Evolutionary conservation across 2,113 vertebrate species (phyloP).

Genomic region (Philantomba maxwellii): DNA sequence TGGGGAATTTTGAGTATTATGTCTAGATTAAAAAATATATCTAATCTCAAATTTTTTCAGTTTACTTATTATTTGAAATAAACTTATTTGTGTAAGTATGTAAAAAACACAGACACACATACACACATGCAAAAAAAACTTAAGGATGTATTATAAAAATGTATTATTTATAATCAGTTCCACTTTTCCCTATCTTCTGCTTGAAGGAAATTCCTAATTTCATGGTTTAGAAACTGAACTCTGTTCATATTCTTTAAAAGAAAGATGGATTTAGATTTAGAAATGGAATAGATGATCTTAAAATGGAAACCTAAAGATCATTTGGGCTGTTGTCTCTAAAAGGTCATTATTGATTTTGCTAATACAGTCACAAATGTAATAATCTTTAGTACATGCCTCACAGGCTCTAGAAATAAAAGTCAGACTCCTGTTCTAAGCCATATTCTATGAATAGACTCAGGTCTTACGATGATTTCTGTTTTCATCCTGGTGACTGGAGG

Average conservation of each 20-base stretch:
- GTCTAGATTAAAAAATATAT: not conserved
- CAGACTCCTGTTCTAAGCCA: not conserved
- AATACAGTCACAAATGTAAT: not conserved
- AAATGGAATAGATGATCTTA: not conserved
- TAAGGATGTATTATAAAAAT: not conserved
- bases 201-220: not conserved
- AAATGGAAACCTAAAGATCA: not conserved
- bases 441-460: not conserved
- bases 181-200: not conserved
- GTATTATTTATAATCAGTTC: not conserved
- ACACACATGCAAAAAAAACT: not conserved
- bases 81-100: not conserved
- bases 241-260: not conserved
- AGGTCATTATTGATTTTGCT: not conserved
- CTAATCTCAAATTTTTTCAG: constrained; percentile 21
- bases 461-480: not conserved
- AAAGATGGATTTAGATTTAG: not conserved
- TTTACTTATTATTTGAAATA: constrained; percentile 31
- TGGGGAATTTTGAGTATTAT: not conserved
- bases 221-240: not conserved
- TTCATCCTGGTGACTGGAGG: not conserved
- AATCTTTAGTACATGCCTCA: not conserved
- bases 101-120: not conserved
- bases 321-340: not conserved
- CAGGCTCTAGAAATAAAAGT: not conserved